Evolutionary conservation across 2,113 vertebrate species (phyloP), one percentile per base, ranked within the genome.

Genomic region (Syngnathus scovelli): DNA sequence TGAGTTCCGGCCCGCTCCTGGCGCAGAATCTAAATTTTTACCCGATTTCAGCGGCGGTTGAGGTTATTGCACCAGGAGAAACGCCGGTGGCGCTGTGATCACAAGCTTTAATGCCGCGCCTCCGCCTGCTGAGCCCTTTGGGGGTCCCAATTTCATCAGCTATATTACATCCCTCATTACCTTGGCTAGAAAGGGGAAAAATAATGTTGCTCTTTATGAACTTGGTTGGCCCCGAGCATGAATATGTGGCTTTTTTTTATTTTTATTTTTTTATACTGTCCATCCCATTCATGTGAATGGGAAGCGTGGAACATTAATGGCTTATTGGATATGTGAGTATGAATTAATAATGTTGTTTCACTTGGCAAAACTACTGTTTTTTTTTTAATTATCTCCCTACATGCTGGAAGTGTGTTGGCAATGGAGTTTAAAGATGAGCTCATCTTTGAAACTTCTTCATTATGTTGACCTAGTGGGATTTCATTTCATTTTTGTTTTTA

Each of bases 121-220:
- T 80, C 68, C 65, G 78, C 76, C 66, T 71, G 72, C 16, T 75
- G 78, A 78, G 82, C 81, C 73, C 84, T 77, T 76, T 73, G 64
- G 79, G 27, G 79, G 64, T 74, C 66, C 51, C 46, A 71, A 71
- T 89, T 86, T 87, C 84, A 88, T 88, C 85, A 87, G 80, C 70
- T 74, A 77, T 85, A 87, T 88, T 85, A 85, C 83, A 83, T 64
- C 85, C 75, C 77, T 85, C 87, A 86, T 89, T 86, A 85, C 81
- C 83, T 80, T 68, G 2, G 2, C 39, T 19, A 72, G 70, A 79
- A 76, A 78, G 19, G 49, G 19, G 18, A 73, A 82, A 70, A 65
- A 79, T 65, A 74, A 76, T 87, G 68, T 65, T 49, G 69, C 68
- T 76, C 64, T 72, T 75, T 80, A 89, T 85, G 87, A 74, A 85